Evolutionary conservation across 2,113 vertebrate genomes (phyloP), one percentile per base, ranked within the genome.

Genomic region (Stigmatopora nigra): DNA sequence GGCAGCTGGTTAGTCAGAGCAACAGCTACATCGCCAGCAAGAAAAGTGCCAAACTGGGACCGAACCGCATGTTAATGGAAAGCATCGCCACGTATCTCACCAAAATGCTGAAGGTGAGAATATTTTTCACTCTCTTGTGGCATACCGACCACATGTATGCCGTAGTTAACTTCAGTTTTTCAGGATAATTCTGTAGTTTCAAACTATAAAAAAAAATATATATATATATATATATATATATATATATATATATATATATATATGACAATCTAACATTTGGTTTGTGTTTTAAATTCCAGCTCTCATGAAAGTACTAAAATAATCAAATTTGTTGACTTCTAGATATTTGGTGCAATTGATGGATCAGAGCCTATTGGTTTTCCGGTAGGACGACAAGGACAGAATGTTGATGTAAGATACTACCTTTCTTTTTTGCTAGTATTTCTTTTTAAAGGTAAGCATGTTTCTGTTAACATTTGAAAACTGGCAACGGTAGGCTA

Each of bases 301-400:
- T 8, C 57, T 59, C 57, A 36, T n/a, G n/a, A 59, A 59, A 36
- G 8, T 64, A 31, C 25, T 31, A 31, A 31, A 31, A 31, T 31
- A 31, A 31, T 31, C 25, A 31, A 31, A 31, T 31, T 7, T 41
- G 36, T 51, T 57, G 22, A 70, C 10, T 0, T 79, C 2, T 25
- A 99, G 97, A 84, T 93, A 31, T 99, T 99, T 62, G 97, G 97
- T 25, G 94, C 95, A 56, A 89, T 98, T 53, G 93, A 97, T 71
- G 92, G 91, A 63, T 88, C 91, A 0, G 94, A 92, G 1, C 38
- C 88, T 9, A 84, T 99, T 61, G 96, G 96, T 13, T 99, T 99
- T 83, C 94, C 95, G 0, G 81, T 99, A n/a, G 92, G 93, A 82
- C 90, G 88, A 60, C 87, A 68, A 0, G 85, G 79, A 38, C 84